phyloP scores from a whole-genome alignment of 2,888 invertebrate species.

The Sericinus montela region DNA sequence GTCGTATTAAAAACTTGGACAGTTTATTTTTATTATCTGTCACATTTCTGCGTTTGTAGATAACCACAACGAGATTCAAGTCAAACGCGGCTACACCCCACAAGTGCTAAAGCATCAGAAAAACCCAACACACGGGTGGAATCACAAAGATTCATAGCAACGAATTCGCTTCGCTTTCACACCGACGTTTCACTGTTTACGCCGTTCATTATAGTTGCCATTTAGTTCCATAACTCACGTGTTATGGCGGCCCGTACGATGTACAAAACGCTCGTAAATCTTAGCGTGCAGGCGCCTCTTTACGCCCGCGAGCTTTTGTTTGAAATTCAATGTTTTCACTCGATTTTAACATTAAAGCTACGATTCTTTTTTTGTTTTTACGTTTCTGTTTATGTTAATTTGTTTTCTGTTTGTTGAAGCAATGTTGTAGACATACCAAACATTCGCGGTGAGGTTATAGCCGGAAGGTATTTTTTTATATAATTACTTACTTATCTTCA shows the following conservation, averaged over 20 bases:
- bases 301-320: neutral
- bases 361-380: no score
- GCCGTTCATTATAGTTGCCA: conserved; percentile 5
- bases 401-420: no score
- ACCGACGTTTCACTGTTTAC: conserved; percentile 1
- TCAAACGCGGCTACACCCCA: neutral
- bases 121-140: neutral
- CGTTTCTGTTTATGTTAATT: no score
- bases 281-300: conserved; percentile 20
- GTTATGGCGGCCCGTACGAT: conserved; percentile 4
- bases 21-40: no score
- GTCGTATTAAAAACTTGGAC: no score
- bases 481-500: no score
- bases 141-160: conserved; percentile 1
- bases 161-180: conserved; percentile 1
- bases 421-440: no score
- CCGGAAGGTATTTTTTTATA: no score
- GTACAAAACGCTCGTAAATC: conserved; percentile 8
- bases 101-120: neutral
- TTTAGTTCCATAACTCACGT: conserved; percentile 9
- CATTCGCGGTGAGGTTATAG: no score
- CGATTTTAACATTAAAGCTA: no score
- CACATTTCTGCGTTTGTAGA: no score
- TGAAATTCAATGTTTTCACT: neutral
- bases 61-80: no score